Evolutionary conservation across 2,797 vertebrate species (phyloP).

Genomic region (Sus cebifrons): DNA sequence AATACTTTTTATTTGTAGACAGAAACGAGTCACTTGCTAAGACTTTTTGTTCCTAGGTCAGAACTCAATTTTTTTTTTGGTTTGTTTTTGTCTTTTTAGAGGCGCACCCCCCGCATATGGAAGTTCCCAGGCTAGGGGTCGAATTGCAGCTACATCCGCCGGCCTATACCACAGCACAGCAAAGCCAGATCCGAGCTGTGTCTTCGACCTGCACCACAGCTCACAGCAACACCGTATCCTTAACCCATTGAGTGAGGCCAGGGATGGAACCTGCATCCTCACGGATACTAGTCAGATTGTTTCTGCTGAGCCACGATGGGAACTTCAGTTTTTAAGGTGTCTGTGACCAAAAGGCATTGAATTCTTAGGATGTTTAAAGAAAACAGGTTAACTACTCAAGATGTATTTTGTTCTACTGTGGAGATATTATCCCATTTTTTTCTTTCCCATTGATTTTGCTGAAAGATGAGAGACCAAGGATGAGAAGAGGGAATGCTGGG

Average conservation of each 20-base stretch:
- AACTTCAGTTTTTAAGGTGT: not conserved
- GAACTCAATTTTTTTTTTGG: not conserved
- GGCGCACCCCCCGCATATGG: no score
- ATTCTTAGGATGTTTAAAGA: constrained; percentile 41
- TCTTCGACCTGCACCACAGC: no score
- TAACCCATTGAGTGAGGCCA: no score
- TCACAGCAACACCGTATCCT: no score
- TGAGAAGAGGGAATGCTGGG: not conserved
- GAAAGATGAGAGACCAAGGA: not conserved
- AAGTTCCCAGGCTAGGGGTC: no score
- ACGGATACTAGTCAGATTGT: no score
- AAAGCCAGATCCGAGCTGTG: no score
- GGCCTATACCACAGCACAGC: no score
- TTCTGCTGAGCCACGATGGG: no score
- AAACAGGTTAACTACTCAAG: not conserved
- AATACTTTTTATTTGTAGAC: not conserved
- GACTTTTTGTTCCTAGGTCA: not conserved
- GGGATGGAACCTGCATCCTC: no score
- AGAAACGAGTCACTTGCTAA: not conserved
- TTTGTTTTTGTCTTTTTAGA: no score
- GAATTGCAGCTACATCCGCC: no score
- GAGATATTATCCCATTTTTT: not conserved
- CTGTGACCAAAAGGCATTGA: not conserved
- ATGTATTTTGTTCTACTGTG: not conserved
- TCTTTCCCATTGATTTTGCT: not conserved